Conservation (phyloP, 2,797 vertebrate species). For the Neosalanx taihuensis region DNA sequence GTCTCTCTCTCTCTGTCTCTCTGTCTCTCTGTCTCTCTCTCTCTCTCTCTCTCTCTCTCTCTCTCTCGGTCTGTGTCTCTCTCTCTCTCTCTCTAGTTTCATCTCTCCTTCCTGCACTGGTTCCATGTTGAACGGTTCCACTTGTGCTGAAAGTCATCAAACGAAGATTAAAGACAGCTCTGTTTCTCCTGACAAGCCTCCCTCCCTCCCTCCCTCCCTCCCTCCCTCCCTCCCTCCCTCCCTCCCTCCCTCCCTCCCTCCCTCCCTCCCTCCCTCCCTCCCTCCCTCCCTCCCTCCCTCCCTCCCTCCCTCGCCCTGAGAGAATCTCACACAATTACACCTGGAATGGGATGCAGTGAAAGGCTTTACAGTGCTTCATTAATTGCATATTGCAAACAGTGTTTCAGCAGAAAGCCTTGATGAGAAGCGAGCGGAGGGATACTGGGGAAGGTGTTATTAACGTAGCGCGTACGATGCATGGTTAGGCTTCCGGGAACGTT, state of each 20-base stretch:
- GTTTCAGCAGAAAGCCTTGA: slow-evolving; percentile 78
- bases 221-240: slow-evolving; percentile 11
- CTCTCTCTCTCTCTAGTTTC: slow-evolving; percentile 4
- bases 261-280: not conserved
- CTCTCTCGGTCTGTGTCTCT: not conserved
- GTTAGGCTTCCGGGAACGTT: no score
- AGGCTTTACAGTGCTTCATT: slow-evolving; percentile 80
- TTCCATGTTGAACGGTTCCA: no score
- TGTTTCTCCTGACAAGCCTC: slow-evolving; percentile 61
- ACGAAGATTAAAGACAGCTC: slow-evolving; percentile 73
- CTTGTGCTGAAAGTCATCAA: slow-evolving; percentile 64
- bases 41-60: not conserved
- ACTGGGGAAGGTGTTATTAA: slow-evolving; percentile 56
- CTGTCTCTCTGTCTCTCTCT: not conserved
- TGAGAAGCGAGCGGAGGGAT: slow-evolving; percentile 70
- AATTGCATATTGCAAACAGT: slow-evolving; percentile 78
- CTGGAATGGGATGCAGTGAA: slow-evolving; percentile 77
- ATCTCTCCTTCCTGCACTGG: not conserved
- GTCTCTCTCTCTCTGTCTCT: not conserved
- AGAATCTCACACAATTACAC: slow-evolving; percentile 75
- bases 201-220: not conserved
- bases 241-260: not conserved
- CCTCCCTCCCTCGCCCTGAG: slow-evolving; percentile 48
- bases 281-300: not conserved
- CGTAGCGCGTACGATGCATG: slow-evolving; percentile 38